Conservation (phyloP, 2,797 vertebrate species). For the Hydrolagus colliei region DNA sequence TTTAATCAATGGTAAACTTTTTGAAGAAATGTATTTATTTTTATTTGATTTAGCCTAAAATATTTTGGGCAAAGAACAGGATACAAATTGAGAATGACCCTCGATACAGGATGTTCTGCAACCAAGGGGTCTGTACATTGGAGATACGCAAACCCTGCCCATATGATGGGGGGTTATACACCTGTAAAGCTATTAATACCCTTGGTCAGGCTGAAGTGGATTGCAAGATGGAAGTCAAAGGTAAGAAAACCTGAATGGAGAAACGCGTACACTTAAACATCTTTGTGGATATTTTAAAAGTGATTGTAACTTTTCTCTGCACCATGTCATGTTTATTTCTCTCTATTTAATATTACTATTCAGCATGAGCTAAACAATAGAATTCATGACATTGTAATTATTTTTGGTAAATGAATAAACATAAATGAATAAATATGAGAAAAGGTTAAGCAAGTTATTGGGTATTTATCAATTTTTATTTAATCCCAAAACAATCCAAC, state of each 20-base stretch:
- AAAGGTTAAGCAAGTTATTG: not conserved
- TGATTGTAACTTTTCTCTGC: too few species aligned
- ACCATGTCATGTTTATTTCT: too few species aligned
- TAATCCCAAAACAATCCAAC: not conserved
- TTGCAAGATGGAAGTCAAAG: constrained; percentile 96
- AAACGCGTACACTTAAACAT: too few species aligned
- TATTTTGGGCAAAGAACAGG: constrained; percentile 97
- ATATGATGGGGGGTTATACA: constrained; percentile 84
- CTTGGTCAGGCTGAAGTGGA: constrained; percentile 88
- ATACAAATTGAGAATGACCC: constrained; percentile 82
- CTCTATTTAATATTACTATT: too few species aligned
- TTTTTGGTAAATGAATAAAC: not conserved
- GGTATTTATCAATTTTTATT: not conserved
- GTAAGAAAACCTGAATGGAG: constrained; percentile 52
- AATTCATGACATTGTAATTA: not conserved
- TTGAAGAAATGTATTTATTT: not conserved
- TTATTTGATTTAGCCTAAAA: constrained; percentile 70
- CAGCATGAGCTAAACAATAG: too few species aligned
- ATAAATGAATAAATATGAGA: not conserved
- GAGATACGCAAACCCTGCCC: constrained; percentile 94
- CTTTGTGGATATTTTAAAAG: too few species aligned
- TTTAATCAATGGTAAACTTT: not conserved
- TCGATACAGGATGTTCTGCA: constrained; percentile 92
- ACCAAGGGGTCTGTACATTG: constrained; percentile 90
- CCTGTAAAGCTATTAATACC: constrained; percentile 80